Percentiles rank a stretch among this genome's conserved stretches.
Conservation (phyloP, 2,888 invertebrate genomes). For the Pteria penguin region DNA sequence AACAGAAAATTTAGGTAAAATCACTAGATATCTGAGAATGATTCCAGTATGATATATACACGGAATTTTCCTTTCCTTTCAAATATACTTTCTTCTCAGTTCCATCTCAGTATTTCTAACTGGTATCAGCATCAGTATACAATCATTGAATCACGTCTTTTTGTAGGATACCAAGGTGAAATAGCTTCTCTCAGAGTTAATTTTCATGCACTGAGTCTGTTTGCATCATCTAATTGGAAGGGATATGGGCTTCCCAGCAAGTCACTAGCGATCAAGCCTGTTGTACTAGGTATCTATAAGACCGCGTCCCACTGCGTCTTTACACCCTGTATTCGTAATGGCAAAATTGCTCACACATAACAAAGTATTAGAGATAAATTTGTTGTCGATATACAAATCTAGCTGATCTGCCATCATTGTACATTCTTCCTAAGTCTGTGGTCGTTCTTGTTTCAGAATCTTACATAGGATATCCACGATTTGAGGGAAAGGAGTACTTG, state of each 20-base stretch:
- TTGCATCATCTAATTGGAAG: neutral
- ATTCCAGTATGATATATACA: no score
- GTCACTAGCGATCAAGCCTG: neutral
- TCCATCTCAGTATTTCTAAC: no score
- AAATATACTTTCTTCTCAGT: no score
- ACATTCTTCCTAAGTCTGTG: neutral
- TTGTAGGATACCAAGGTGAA: conserved; percentile 14
- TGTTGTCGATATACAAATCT: neutral
- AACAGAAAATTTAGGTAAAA: conserved; percentile 5
- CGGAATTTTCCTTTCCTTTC: no score
- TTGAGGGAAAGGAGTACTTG: conserved; percentile 17
- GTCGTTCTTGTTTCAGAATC: conserved; percentile 14
- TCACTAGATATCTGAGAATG: no score
- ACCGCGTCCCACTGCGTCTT: no score
- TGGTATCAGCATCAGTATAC: no score
- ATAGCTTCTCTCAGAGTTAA: conserved; percentile 19
- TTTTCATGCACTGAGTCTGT: conserved; percentile 18
- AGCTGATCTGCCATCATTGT: neutral
- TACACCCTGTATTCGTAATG: no score
- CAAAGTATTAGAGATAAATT: neutral
- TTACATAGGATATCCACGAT: conserved; percentile 22
- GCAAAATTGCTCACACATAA: neutral
- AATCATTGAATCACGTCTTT: no score
- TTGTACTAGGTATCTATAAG: neutral
- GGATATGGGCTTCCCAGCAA: neutral